phyloP scores from a whole-genome alignment of 2,113 vertebrate genomes.

The Polyodon spathula region DNA sequence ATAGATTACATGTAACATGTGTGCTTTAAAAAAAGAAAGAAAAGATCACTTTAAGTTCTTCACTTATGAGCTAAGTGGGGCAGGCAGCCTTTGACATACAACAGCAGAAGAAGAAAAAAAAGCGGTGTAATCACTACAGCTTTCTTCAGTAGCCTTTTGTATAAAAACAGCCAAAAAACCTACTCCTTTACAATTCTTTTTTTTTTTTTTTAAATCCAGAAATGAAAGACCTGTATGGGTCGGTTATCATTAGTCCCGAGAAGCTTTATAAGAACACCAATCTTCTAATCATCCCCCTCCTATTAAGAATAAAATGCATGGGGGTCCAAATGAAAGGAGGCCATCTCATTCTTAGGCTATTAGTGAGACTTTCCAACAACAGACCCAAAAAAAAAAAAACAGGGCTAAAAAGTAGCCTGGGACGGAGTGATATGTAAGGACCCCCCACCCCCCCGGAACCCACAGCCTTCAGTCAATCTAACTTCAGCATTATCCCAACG shows the following conservation, averaged over 20 bases:
- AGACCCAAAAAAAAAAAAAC: conserved; percentile 10
- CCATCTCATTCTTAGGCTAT: conserved; percentile 16
- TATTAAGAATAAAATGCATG: not conserved
- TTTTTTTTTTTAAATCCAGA: too few relatives aligned
- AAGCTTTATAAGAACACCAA: conserved; percentile 2
- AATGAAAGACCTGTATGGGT: conserved; percentile 3
- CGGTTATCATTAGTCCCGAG: conserved; percentile 6
- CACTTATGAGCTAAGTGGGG: not conserved
- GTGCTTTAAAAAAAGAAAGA: not conserved
- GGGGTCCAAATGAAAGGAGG: conserved; percentile 11
- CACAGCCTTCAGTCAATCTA: conserved; percentile 7
- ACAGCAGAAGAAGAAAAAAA: not conserved
- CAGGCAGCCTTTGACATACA: conserved; percentile 2
- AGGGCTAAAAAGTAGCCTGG: conserved; percentile 1
- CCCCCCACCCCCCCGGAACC: not conserved
- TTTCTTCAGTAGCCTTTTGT: not conserved
- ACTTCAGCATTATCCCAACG: not conserved
- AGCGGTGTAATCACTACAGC: conserved; percentile 2
- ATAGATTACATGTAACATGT: not conserved
- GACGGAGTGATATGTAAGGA: not conserved
- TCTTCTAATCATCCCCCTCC: conserved; percentile 7
- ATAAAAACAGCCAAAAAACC: not conserved
- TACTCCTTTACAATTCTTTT: too few relatives aligned
- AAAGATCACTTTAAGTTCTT: not conserved
- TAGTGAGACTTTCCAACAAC: conserved; percentile 23